These are phyloP conservation scores for Protophormia terraenovae DNA, from an alignment of 2,888 invertebrate species.

Conservation along the genomic window DNA sequence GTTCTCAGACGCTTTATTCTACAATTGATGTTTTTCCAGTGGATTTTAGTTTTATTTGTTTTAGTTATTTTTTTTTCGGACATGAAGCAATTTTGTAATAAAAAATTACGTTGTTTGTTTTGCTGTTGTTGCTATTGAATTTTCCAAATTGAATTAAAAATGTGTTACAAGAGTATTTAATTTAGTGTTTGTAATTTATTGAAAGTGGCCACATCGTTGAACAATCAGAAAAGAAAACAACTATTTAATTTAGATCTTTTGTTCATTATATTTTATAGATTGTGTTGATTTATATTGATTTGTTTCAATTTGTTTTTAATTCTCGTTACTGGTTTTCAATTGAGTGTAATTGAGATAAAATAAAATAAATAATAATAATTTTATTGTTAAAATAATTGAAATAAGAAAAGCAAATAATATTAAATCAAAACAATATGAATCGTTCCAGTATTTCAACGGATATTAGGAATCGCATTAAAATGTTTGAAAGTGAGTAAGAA, in stretches of 20 bases:
- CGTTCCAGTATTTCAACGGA: slow-evolving; percentile 74
- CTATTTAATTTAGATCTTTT: slow-evolving; percentile 34
- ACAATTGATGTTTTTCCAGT: slow-evolving; percentile 46
- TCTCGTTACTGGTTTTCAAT: slow-evolving; percentile 26
- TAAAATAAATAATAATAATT: not conserved
- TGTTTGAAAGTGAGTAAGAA: slow-evolving; percentile 77
- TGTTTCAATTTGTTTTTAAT: not conserved
- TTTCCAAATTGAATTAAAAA: slow-evolving; percentile 66
- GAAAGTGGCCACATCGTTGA: slow-evolving; percentile 52
- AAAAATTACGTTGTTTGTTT: slow-evolving; percentile 23
- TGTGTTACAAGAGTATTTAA: slow-evolving; percentile 55
- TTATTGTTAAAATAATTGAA: not conserved
- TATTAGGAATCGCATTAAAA: slow-evolving; percentile 77
- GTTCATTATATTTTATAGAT: slow-evolving; percentile 5
- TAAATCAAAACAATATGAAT: slow-evolving; percentile 71
- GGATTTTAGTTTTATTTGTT: slow-evolving; percentile 24
- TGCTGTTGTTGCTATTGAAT: slow-evolving; percentile 31
- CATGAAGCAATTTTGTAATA: slow-evolving; percentile 35
- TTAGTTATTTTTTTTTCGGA: slow-evolving; percentile 3
- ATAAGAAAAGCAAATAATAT: not conserved
- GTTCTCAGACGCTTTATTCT: slow-evolving; percentile 34
- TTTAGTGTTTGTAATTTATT: slow-evolving; percentile 61
- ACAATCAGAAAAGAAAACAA: not conserved
- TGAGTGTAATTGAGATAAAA: not conserved
- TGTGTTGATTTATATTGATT: slow-evolving; percentile 21